Conservation (phyloP, 1,140 invertebrate species). For the Leguminivora glycinivorella region DNA sequence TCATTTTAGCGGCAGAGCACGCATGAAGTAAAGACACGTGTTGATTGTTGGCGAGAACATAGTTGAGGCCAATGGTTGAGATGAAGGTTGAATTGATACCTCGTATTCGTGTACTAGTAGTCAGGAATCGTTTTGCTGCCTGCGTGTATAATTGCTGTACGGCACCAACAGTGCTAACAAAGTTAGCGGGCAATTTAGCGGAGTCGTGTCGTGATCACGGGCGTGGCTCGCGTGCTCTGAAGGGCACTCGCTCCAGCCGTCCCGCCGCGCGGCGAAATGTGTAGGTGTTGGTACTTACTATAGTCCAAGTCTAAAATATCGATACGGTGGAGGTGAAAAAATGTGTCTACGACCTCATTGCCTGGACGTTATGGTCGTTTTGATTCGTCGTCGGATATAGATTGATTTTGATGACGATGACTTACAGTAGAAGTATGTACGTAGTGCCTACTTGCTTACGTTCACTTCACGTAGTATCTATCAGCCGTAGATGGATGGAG, state of each 20-base stretch:
- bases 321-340: not conserved
- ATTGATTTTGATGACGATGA: not conserved
- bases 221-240: constrained; percentile 15
- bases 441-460: not conserved
- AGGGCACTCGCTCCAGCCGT: not conserved
- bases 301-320: not conserved
- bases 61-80: not conserved
- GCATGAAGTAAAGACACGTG: too few relatives aligned
- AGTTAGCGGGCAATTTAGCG: constrained; percentile 30
- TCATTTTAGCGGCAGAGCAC: too few relatives aligned
- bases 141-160: constrained; percentile 1
- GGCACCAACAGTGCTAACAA: constrained; percentile 18
- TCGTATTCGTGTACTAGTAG: not conserved
- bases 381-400: not conserved
- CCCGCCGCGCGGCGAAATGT: too few relatives aligned
- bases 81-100: not conserved
- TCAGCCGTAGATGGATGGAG: not conserved
- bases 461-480: not conserved
- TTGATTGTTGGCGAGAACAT: too few relatives aligned
- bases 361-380: too few relatives aligned
- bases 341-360: too few relatives aligned
- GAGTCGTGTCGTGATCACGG: constrained; percentile 28
- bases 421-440: not conserved
- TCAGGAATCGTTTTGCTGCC: constrained; percentile 5
- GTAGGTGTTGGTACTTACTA: too few relatives aligned